A percentile compares a stretch with the other conserved stretches of the same genome.
phyloP scores from a whole-genome alignment of 2,888 invertebrate genomes.

The Andrena bucephala region DNA sequence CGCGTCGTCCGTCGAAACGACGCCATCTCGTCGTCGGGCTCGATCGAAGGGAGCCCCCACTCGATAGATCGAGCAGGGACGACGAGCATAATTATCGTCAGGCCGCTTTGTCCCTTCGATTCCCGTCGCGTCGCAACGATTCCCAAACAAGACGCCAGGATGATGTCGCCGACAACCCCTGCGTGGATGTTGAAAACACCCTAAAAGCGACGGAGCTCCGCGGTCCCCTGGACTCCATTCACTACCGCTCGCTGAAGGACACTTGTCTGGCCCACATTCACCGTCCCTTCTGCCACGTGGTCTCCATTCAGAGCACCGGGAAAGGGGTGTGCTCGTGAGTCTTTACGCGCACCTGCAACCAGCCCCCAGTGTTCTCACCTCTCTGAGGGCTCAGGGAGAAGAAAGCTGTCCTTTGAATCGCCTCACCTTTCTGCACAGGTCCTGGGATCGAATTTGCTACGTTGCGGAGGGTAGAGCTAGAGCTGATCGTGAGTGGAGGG shows the following conservation, averaged over 20 bases:
- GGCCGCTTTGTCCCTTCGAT: constrained; percentile 42
- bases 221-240: constrained; percentile 69
- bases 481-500: constrained; percentile 2
- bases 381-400: constrained; percentile 17
- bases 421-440: constrained; percentile 16
- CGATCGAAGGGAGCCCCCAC: constrained; percentile 52
- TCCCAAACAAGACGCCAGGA: constrained; percentile 2
- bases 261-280: constrained; percentile 75
- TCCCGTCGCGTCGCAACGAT: constrained; percentile 10
- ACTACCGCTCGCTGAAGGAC: constrained; percentile 75
- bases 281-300: constrained; percentile 67
- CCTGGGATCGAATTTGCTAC: not conserved
- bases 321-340: constrained; percentile 58
- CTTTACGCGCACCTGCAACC: constrained; percentile 52
- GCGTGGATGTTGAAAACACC: not conserved
- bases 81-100: constrained; percentile 55
- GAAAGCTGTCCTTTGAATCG: constrained; percentile 46
- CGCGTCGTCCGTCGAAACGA: constrained; percentile 48
- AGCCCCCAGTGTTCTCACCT: constrained; percentile 33
- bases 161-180: not conserved
- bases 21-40: constrained; percentile 37
- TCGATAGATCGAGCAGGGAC: constrained; percentile 34
- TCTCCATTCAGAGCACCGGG: constrained; percentile 67
- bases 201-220: constrained; percentile 3
- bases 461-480: not conserved